Evolutionary conservation across 1,140 invertebrate species (phyloP).

Genomic region (Branchinecta lindahli): DNA sequence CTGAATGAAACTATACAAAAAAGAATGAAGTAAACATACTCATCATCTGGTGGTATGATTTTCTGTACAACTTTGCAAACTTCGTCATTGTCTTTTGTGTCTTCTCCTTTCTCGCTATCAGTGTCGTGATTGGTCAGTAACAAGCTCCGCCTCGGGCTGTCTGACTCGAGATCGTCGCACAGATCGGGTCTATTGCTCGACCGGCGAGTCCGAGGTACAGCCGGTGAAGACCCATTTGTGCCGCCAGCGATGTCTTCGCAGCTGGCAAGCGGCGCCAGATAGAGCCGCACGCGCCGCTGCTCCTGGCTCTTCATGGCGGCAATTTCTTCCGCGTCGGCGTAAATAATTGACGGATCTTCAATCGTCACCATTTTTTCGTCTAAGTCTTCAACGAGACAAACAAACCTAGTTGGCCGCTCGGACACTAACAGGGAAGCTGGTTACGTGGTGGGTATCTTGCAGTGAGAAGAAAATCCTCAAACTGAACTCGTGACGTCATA

Average conservation of each 20-base stretch:
- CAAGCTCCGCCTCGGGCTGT: neutral
- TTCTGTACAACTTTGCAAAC: too few species aligned
- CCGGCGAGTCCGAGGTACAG: neutral
- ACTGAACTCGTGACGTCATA: too few species aligned
- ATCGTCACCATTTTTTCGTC: neutral
- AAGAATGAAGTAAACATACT: too few species aligned
- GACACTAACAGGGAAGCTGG: too few species aligned
- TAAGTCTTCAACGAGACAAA: too few species aligned
- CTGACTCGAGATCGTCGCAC: neutral
- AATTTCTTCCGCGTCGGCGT: neutral
- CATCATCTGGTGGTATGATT: too few species aligned
- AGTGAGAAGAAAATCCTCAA: too few species aligned
- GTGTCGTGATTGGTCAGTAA: neutral
- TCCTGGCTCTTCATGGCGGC: neutral
- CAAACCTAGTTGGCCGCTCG: too few species aligned
- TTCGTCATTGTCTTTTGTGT: too few species aligned
- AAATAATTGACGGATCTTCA: conserved; percentile 1
- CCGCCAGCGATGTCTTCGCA: conserved; percentile 13
- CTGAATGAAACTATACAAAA: too few species aligned
- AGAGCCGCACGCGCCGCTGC: conserved; percentile 13
- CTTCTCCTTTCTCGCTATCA: too few species aligned
- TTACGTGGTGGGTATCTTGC: too few species aligned
- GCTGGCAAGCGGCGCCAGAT: conserved; percentile 18
- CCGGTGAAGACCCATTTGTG: conserved; percentile 1
- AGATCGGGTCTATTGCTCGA: conserved; percentile 3